Percentiles rank a stretch among this genome's conserved stretches.
phyloP scores from a whole-genome alignment of 2,888 invertebrate genomes.

The Mesorhabditis belari region DNA sequence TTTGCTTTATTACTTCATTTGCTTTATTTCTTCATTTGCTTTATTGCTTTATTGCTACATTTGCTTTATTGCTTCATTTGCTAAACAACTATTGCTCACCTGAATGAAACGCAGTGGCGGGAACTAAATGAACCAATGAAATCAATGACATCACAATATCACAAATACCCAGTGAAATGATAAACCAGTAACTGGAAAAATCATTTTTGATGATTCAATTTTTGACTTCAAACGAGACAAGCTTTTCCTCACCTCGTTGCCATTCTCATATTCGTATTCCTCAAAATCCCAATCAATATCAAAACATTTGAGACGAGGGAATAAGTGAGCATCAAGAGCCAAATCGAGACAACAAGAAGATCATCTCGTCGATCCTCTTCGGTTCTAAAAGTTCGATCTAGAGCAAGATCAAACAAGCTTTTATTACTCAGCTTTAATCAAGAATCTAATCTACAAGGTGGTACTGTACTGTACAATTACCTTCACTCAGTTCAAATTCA shows the following conservation, averaged over 20 bases:
- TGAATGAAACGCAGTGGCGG: slow-evolving; percentile 46
- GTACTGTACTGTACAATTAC: too few species aligned
- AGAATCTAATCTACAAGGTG: too few species aligned
- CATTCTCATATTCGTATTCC: slow-evolving; percentile 37
- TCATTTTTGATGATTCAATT: slow-evolving; percentile 1
- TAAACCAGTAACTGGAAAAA: slow-evolving; percentile 47
- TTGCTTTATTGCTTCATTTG: too few species aligned
- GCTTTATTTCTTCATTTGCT: too few species aligned
- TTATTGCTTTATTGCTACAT: too few species aligned
- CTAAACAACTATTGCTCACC: not conserved
- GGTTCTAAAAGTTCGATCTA: slow-evolving; percentile 23
- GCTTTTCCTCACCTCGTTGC: slow-evolving; percentile 32
- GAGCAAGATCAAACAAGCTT: too few species aligned
- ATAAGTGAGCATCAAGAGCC: slow-evolving; percentile 41
- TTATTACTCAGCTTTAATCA: too few species aligned
- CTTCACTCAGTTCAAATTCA: too few species aligned
- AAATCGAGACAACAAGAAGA: slow-evolving; percentile 40
- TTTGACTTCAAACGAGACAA: not conserved
- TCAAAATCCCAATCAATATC: slow-evolving; percentile 37
- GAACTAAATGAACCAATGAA: slow-evolving; percentile 40
- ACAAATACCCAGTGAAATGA: slow-evolving; percentile 44
- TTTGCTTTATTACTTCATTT: too few species aligned
- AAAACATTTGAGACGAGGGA: slow-evolving; percentile 44
- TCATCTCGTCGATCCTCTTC: slow-evolving; percentile 39
- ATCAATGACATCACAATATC: slow-evolving; percentile 48